Conservation (phyloP, 2,113 vertebrate species). For the Megaceryle torquata region DNA sequence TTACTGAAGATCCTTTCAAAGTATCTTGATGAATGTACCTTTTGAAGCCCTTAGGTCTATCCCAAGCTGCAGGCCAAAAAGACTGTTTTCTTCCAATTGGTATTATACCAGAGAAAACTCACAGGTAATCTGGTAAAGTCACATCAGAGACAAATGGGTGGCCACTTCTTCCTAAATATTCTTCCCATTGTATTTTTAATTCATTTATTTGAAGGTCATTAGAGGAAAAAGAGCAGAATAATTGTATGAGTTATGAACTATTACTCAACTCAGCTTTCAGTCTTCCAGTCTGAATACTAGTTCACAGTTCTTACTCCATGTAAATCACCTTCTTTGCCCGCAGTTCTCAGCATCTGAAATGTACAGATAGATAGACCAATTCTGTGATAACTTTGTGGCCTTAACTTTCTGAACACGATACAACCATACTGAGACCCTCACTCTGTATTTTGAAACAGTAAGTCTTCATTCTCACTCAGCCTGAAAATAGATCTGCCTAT, state of each 20-base stretch:
- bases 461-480: not conserved
- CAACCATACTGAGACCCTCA: not conserved
- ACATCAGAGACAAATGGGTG: not conserved
- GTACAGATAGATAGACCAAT: not conserved
- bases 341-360: not conserved
- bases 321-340: not conserved
- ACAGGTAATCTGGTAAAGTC: not conserved
- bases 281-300: not conserved
- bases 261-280: not conserved
- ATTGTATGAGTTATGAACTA: not conserved
- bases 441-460: not conserved
- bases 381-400: not conserved
- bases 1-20: not conserved
- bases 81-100: not conserved
- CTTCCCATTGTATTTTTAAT: not conserved
- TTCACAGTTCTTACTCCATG: not conserved
- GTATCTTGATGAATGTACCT: not conserved
- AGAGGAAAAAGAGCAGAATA: not conserved
- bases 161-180: not conserved
- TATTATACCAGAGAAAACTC: not conserved
- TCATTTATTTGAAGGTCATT: not conserved
- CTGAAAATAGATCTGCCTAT: not conserved
- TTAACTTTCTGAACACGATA: not conserved
- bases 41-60: not conserved
- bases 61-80: not conserved